phyloP scores from a whole-genome alignment of 2,113 vertebrate species.

The Meriones unguiculatus region DNA sequence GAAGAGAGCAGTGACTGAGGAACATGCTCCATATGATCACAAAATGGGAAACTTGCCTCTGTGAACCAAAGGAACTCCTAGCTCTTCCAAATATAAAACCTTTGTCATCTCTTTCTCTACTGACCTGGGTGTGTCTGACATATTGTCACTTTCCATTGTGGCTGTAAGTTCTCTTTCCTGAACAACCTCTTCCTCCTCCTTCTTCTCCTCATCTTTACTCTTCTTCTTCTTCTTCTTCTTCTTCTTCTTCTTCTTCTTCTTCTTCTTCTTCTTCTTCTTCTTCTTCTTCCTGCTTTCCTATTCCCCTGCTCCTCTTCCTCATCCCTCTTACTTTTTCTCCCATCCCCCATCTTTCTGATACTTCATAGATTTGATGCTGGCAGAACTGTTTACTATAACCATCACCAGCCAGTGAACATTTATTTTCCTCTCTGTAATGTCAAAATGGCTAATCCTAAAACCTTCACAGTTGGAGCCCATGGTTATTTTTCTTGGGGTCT shows the following conservation, averaged over 20 bases:
- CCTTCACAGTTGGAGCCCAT: not conserved
- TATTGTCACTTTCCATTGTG: not conserved
- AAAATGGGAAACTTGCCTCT: not conserved
- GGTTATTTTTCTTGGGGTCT: constrained; percentile 1
- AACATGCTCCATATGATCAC: not conserved
- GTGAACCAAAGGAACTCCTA: not conserved
- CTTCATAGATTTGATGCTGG: not conserved
- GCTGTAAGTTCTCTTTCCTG: not conserved
- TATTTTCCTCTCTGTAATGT: not conserved
- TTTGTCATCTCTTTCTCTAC: constrained; percentile 9
- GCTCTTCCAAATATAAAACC: not conserved
- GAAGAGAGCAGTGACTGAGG: not conserved
- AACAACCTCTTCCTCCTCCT: not conserved
- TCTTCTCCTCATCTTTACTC: too few species aligned
- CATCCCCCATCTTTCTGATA: not conserved
- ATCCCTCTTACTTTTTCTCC: not conserved
- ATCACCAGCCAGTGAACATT: not conserved
- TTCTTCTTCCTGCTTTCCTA: not conserved
- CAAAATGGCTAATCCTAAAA: constrained; percentile 21
- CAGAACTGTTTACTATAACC: not conserved
- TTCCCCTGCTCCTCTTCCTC: not conserved
- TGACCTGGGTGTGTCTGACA: not conserved
- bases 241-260: not conserved
- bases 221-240: not conserved
- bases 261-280: not conserved